Base-by-base conservation (phyloP, 2,888 invertebrate genomes). In the Spialia ferax region DNA sequence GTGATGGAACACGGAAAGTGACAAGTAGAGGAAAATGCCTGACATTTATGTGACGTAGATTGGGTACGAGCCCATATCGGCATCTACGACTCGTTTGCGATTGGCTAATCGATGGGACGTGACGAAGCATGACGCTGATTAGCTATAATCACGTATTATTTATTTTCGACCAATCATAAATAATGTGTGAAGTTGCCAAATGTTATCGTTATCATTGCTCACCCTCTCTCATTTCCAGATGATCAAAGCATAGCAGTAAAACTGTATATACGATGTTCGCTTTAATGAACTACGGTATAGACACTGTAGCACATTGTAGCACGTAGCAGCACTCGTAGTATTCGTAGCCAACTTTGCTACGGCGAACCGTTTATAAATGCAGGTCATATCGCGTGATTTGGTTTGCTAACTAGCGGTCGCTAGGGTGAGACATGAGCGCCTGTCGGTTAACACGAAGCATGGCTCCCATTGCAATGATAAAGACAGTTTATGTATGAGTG, bases 331-430 rank as follows among this genome's bases (percentile, higher is more conserved):
- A 38, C 38, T 38, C 20, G 50, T 22, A 50, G 13, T 13, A 13
- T 11, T 22, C 50, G 50, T 50, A 50, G 50, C n/a, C 52, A 23
- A 52, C 52, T 52, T 52, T 23, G 23, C 23, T 23, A 52, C 3
- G n/a, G 52, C 60, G 29, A 45, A n/a, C 42, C 59, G 50, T 59
- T 60, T 66, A 57, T 57, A 48, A 42, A 64, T 64, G 57, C 56
- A 56, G 64, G 64, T 56, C 79, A 82, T 83, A 85, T 85, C 80
- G 79, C 81, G 78, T 85, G 84, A 87, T 87, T 88, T 86, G 86
- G 85, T 85, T 87, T 83, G 84, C 84, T 79, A 85, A 85, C 79
- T 77, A 74, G 75, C 57, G 45, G 64, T 20, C 48, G 32, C 55
- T 67, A 54, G 70, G 74, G 80, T 80, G 82, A 84, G 83, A 80